Percentiles rank a stretch among this genome's conserved stretches.
phyloP scores from a whole-genome alignment of 2,888 invertebrate genomes.

The Drymonia ruficornis region DNA sequence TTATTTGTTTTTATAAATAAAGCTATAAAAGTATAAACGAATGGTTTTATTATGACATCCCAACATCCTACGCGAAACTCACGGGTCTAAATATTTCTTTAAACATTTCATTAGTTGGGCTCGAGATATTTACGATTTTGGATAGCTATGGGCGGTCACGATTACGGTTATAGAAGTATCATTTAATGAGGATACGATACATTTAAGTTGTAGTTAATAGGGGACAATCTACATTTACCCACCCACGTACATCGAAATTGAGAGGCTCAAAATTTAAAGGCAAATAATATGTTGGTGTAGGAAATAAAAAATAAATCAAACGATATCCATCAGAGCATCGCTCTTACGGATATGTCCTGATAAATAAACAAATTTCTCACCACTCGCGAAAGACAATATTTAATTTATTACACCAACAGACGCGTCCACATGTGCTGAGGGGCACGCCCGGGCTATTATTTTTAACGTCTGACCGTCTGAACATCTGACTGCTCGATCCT shows the following conservation, averaged over 20 bases:
- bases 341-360: neutral
- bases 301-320: slow-evolving; percentile 14
- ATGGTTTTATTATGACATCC: slow-evolving; percentile 61
- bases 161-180: slow-evolving; percentile 49
- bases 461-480: no score
- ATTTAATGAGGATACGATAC: slow-evolving; percentile 53
- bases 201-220: slow-evolving; percentile 45
- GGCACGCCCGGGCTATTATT: no score
- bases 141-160: slow-evolving; percentile 68
- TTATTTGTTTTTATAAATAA: slow-evolving; percentile 55
- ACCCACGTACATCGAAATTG: slow-evolving; percentile 42
- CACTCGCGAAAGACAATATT: slow-evolving; percentile 41
- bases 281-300: slow-evolving; percentile 14
- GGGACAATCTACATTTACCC: slow-evolving; percentile 41
- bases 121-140: slow-evolving; percentile 60
- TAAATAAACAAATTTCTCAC: slow-evolving; percentile 28
- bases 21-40: slow-evolving; percentile 52
- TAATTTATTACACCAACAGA: slow-evolving; percentile 45
- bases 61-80: slow-evolving; percentile 60
- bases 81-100: slow-evolving; percentile 45
- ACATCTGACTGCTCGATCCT: no score
- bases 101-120: slow-evolving; percentile 56
- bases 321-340: neutral
- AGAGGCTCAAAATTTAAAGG: slow-evolving; percentile 24
- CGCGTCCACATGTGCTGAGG: no score